phyloP scores from a whole-genome alignment of 2,797 vertebrate genomes.

The Smutsia gigantea region DNA sequence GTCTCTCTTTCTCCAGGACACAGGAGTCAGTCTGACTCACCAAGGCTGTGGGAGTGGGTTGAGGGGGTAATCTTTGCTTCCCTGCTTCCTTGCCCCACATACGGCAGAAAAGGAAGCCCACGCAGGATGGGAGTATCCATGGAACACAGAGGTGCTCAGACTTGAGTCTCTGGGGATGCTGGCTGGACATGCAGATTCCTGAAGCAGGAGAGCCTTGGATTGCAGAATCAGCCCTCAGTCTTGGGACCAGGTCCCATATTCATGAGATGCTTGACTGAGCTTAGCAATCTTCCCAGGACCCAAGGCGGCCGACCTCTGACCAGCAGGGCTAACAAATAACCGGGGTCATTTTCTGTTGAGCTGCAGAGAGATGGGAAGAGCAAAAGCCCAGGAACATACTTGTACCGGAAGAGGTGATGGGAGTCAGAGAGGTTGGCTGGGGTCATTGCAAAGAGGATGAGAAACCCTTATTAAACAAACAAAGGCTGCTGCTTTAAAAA shows the following conservation, averaged over 20 bases:
- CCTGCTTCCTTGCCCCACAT: not conserved
- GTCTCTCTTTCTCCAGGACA: not conserved
- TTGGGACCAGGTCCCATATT: not conserved
- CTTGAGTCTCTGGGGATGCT: not conserved
- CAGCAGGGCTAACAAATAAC: not conserved
- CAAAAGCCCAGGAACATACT: not conserved
- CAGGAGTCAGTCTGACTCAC: not conserved
- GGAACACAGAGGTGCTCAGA: not conserved
- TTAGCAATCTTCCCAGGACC: not conserved
- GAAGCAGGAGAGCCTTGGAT: not conserved
- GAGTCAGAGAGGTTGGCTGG: not conserved
- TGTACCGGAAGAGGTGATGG: not conserved
- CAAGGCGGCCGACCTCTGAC: not conserved
- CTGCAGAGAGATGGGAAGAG: not conserved
- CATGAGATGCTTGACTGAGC: not conserved
- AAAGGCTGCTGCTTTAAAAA: not conserved
- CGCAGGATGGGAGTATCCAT: not conserved
- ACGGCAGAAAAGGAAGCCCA: not conserved
- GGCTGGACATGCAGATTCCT: not conserved
- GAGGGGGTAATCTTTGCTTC: not conserved
- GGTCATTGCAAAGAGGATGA: not conserved
- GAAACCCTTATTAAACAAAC: not conserved
- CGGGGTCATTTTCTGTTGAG: not conserved
- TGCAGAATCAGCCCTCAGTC: not conserved
- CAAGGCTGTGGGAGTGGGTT: not conserved